phyloP scores from a whole-genome alignment of 2,113 vertebrate species.

The Illadopsis cleaveri region DNA sequence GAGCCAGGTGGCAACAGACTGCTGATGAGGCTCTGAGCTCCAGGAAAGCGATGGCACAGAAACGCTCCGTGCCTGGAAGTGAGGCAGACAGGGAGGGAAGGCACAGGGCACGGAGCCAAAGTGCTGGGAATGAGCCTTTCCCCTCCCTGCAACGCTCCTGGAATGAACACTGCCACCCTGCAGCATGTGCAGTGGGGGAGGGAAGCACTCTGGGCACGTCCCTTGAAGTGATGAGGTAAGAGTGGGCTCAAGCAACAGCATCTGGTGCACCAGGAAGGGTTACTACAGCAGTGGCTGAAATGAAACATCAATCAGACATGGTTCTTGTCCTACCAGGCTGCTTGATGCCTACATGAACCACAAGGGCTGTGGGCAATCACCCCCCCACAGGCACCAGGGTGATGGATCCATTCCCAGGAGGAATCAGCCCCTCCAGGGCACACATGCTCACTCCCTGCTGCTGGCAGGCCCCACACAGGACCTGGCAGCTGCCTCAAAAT shows the following conservation, averaged over 20 bases:
- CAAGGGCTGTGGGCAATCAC: rapidly evolving
- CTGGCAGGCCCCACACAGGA: background rate
- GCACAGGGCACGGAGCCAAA: background rate
- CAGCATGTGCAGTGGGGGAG: background rate
- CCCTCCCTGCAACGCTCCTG: background rate
- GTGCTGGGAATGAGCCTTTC: background rate
- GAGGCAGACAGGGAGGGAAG: background rate
- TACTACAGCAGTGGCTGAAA: background rate
- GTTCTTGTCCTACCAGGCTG: rapidly evolving
- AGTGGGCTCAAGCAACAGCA: background rate
- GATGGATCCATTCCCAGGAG: background rate
- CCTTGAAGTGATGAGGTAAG: background rate
- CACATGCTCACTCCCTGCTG: rapidly evolving
- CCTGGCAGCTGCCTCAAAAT: background rate
- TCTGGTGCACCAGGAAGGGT: background rate
- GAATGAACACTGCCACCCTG: background rate
- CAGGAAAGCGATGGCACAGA: background rate
- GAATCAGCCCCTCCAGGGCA: background rate
- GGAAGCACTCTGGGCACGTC: background rate
- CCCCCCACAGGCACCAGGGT: background rate
- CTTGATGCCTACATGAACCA: background rate
- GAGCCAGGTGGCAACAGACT: background rate
- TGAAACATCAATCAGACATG: background rate
- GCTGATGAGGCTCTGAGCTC: background rate
- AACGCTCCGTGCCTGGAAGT: background rate